Evolutionary conservation across 2,797 vertebrate genomes (phyloP), one percentile per base, ranked within the genome.

Genomic region (Sphenopsis melanotis): DNA sequence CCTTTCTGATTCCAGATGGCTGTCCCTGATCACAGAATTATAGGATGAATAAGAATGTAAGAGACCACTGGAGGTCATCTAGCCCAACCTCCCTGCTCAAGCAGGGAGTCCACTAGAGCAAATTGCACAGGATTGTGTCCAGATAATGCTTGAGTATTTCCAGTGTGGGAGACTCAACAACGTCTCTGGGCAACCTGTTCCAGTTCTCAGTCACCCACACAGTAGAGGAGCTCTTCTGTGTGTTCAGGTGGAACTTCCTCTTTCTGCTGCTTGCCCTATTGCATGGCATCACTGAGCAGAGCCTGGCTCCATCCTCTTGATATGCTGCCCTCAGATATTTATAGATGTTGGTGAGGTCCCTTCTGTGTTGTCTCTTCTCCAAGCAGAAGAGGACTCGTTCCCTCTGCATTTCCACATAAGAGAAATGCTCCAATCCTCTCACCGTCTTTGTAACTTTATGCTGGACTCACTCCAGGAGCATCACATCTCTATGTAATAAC

Each of bases 341-440:
- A 5, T 24, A 70, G 49, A 16, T 16, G 16, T 11, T 34, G 29
- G 10, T 69, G 42, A 56, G 11, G 14, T 44, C 20, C 14, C 20
- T 49, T 69, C 56, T 61, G 19, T 50, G 24, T 64, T 77, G 11
- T 64, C 20, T 39, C n/a, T 64, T 50, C 32, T 63, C 37, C 24
- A 57, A 59, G 37, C 15, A 39, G 34, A 64, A 64, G 21, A 77
- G 21, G n/a, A 39, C 37, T 64, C 1, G 1, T 23, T 70, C 5
- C 6, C 21, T 77, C 37, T 50, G 24, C 29, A 22, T 44, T 83
- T 70, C 44, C 1, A 0, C 1, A 0, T 27, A 29, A 23, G 11
- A 82, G 29, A 70, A 15, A 11, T 34, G 24, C 6, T 50, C 37
- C 24, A 24, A 2, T 39, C 10, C 7, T 42, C 24, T 44, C 1